A percentile compares a stretch with the other conserved stretches of the same genome.
Evolutionary conservation across 2,797 vertebrate genomes (phyloP).

Genomic region (Potorous gilbertii): DNA sequence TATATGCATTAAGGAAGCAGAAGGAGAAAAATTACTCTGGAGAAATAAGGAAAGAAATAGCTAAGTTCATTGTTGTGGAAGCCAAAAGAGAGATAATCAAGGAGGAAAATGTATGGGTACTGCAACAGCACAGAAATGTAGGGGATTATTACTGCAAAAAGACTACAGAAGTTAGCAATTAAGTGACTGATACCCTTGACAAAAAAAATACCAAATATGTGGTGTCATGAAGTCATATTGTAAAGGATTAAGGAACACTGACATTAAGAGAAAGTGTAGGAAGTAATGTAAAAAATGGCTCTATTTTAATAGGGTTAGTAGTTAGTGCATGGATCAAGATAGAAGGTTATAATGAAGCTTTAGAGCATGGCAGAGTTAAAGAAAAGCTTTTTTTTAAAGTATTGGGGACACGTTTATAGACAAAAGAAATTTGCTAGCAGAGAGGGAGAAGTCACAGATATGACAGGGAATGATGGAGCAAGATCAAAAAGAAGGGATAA

Average conservation of each 20-base stretch:
- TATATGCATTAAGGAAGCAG: not conserved
- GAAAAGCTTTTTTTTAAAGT: not conserved
- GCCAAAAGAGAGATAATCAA: not conserved
- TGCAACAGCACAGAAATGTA: not conserved
- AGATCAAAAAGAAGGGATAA: not conserved
- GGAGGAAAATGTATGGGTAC: not conserved
- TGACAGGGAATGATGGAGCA: not conserved
- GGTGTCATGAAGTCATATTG: not conserved
- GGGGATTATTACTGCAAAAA: not conserved
- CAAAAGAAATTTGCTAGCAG: not conserved
- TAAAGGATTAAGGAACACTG: not conserved
- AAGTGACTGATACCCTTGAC: not conserved
- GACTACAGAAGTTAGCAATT: not conserved
- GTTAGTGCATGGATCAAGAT: not conserved
- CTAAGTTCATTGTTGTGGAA: not conserved
- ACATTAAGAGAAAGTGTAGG: not conserved
- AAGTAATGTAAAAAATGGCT: not conserved
- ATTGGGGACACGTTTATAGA: not conserved
- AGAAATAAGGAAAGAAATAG: not conserved
- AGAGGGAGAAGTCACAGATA: not conserved
- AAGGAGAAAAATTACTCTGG: not conserved
- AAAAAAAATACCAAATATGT: not conserved
- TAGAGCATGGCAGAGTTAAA: not conserved
- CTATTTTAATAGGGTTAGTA: not conserved
- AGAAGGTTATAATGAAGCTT: not conserved